Conservation (phyloP, 2,797 vertebrate genomes). For the Ispidina picta region DNA sequence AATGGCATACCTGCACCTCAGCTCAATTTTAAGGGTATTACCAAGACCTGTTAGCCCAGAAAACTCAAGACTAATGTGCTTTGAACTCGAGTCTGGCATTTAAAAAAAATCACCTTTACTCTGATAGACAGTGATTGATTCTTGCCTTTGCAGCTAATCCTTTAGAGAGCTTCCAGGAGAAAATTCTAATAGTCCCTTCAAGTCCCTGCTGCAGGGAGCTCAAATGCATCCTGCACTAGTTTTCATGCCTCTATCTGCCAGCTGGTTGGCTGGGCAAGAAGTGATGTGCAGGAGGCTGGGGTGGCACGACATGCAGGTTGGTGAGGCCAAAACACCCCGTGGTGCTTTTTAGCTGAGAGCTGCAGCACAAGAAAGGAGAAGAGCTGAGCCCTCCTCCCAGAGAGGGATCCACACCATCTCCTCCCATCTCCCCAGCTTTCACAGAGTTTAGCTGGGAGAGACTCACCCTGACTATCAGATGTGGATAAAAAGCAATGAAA, state of each 20-base stretch:
- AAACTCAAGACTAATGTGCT: background rate
- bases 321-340: background rate
- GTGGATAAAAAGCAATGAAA: background rate
- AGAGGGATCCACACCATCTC: background rate
- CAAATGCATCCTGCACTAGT: background rate
- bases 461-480: background rate
- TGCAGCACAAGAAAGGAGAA: background rate
- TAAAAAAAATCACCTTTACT: background rate
- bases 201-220: background rate
- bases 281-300: background rate
- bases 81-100: background rate
- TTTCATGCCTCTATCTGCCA: background rate
- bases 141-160: background rate
- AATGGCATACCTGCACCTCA: background rate
- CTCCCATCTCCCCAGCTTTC: background rate
- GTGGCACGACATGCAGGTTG: background rate
- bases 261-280: background rate
- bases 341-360: background rate
- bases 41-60: background rate
- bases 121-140: background rate
- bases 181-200: background rate
- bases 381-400: background rate
- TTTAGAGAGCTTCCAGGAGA: background rate
- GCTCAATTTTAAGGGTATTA: background rate
- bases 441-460: background rate